Conservation (phyloP, 37 sponge, comb jelly and placozoan species). For the Chondrosia reniformis region DNA sequence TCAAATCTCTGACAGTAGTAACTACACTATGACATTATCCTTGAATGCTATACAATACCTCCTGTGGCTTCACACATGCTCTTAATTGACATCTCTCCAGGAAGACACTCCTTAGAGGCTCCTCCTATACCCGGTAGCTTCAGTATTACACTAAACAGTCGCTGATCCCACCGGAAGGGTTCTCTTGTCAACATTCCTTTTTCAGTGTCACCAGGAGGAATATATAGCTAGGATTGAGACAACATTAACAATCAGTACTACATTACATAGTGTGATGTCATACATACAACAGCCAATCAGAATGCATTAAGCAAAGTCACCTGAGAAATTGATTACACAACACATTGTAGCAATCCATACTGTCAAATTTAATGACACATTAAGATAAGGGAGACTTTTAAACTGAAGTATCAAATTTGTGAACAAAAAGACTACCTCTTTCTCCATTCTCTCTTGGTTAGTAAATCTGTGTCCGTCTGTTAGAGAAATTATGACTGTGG, state of each 20-base stretch:
- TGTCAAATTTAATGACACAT: no score
- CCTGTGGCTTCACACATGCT: slow-evolving; percentile 91
- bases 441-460: slow-evolving; percentile 43
- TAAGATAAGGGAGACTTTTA: no score
- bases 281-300: no score
- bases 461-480: slow-evolving; percentile 83
- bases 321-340: no score
- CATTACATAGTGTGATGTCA: no score
- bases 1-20: no score
- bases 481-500: slow-evolving; percentile 87
- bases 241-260: no score
- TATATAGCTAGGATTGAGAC: neutral
- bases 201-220: slow-evolving; percentile 27
- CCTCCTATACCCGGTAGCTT: slow-evolving; percentile 75
- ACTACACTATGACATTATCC: no score
- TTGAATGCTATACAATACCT: no score
- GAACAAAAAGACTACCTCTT: slow-evolving; percentile 43
- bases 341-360: no score
- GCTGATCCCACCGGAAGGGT: slow-evolving; percentile 96
- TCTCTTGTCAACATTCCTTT: slow-evolving; percentile 82
- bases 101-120: slow-evolving; percentile 8
- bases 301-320: no score
- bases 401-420: no score
- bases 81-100: slow-evolving; percentile 17
- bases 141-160: slow-evolving; percentile 85